Conservation (phyloP, 2,797 vertebrate genomes). For the Numenius phaeopus region DNA sequence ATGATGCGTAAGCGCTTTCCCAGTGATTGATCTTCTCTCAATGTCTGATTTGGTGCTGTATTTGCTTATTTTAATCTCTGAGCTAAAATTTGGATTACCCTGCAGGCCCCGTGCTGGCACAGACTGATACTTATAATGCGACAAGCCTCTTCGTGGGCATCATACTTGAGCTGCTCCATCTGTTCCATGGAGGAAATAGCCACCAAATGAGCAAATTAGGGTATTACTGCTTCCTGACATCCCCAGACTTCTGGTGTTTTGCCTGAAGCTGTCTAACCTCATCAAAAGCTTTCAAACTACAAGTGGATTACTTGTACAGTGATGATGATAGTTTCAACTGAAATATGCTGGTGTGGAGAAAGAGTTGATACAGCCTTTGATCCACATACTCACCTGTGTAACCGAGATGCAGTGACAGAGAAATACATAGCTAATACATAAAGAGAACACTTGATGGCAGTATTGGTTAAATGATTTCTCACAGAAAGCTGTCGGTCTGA, state of each 20-base stretch:
- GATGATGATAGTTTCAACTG: not conserved
- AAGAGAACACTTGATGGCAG: conserved; percentile 67
- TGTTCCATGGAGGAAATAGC: not conserved
- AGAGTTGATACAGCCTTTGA: not conserved
- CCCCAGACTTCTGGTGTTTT: not conserved
- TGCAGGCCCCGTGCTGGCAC: not conserved
- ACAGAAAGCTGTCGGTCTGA: not conserved
- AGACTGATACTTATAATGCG: not conserved
- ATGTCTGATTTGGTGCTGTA: not conserved
- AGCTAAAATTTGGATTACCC: not conserved
- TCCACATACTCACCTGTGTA: not conserved
- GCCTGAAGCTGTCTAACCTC: not conserved
- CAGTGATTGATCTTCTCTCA: not conserved
- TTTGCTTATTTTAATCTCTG: not conserved
- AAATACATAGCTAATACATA: not conserved
- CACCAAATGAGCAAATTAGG: not conserved
- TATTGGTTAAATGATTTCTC: conserved; percentile 20
- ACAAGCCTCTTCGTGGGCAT: not conserved
- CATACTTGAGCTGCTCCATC: not conserved
- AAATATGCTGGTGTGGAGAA: not conserved
- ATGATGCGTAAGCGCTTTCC: not conserved
- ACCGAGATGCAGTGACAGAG: not conserved
- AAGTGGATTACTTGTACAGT: not conserved
- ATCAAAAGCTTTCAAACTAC: not conserved
- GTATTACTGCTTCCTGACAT: not conserved